These are phyloP conservation scores for Leistus spinibarbis DNA, from an alignment of 2,888 invertebrate genomes.

Conservation along the genomic window DNA sequence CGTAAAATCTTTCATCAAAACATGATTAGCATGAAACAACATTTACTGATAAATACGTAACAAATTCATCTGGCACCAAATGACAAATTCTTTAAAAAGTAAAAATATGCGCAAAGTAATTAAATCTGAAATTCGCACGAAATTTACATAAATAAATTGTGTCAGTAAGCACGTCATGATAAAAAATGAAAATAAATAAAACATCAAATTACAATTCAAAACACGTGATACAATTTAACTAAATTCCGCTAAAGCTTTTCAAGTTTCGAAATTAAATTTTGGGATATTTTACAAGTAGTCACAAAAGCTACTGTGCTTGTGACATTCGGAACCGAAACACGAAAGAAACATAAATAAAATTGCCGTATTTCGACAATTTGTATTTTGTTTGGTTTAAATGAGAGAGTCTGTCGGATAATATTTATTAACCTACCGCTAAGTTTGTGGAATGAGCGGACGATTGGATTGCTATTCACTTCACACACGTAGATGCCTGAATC, in stretches of 20 bases:
- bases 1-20: not conserved
- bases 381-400: not conserved
- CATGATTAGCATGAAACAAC: no score
- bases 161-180: not conserved
- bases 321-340: conserved; percentile 17
- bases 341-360: conserved; percentile 7
- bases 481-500: conserved; percentile 84
- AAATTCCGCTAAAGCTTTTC: conserved; percentile 18
- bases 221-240: conserved; percentile 26
- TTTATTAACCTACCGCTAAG: conserved; percentile 67
- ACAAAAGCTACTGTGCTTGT: not conserved
- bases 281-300: not conserved
- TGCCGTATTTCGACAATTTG: not conserved
- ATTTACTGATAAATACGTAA: not conserved
- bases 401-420: not conserved
- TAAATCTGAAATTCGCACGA: not conserved
- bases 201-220: conserved; percentile 16
- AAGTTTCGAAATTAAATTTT: conserved; percentile 26
- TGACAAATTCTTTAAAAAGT: not conserved
- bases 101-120: not conserved
- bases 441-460: conserved; percentile 78
- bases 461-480: conserved; percentile 81
- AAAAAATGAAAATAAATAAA: not conserved
- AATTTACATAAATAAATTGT: not conserved
- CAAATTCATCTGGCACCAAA: not conserved